phyloP scores from a whole-genome alignment of 1,140 invertebrate species.

The Pemphigus obesinymphae region DNA sequence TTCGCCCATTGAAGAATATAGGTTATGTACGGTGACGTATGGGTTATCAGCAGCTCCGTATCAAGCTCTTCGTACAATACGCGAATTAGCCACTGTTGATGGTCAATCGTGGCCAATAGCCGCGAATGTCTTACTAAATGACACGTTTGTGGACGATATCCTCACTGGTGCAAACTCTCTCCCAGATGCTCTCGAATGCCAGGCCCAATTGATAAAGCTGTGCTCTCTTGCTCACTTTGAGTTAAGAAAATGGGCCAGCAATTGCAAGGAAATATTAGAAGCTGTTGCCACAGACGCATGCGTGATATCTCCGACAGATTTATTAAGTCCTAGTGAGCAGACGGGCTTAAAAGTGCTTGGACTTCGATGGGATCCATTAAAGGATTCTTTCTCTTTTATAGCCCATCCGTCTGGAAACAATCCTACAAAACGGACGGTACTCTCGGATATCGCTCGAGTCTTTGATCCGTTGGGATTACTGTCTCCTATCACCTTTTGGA shows the following conservation, averaged over 20 bases:
- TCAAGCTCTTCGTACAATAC: no score
- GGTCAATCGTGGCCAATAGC: no score
- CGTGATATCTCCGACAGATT: neutral
- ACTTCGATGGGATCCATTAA: constrained; percentile 27
- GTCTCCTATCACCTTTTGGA: constrained; percentile 39
- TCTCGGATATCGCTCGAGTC: neutral
- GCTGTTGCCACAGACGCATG: neutral
- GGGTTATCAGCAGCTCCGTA: no score
- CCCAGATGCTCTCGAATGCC: constrained; percentile 43
- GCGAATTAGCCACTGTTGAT: no score
- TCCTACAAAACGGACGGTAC: constrained; percentile 21
- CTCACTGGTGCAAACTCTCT: constrained; percentile 43
- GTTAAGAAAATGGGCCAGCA: constrained; percentile 47
- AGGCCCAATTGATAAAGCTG: constrained; percentile 44
- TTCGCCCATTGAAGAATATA: no score
- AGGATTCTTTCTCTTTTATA: neutral
- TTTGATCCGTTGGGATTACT: constrained; percentile 3
- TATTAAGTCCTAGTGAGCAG: neutral
- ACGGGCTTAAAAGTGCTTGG: constrained; percentile 31
- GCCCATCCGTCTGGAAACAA: neutral
- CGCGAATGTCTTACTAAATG: no score
- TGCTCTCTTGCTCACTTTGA: constrained; percentile 44
- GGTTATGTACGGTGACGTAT: no score
- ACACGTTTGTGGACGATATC: constrained; percentile 46
- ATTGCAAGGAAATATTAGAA: neutral